These are phyloP conservation scores for Schlechtendalia chinensis DNA, from an alignment of 1,140 invertebrate genomes.

Conservation along the genomic window DNA sequence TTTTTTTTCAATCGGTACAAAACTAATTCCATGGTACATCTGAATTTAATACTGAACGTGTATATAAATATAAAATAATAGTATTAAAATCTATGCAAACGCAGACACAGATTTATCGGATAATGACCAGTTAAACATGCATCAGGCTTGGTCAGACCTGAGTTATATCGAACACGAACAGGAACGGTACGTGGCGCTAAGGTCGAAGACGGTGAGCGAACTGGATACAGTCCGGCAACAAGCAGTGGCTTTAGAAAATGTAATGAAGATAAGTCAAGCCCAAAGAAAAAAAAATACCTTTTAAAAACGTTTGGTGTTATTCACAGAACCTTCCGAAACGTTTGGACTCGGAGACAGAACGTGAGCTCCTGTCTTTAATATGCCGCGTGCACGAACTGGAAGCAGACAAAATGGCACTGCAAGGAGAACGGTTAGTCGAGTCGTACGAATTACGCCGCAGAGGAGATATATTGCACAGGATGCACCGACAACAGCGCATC, in stretches of 20 bases:
- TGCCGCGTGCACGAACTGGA: conserved; percentile 87
- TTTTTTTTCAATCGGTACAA: too few relatives aligned
- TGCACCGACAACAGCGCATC: conserved; percentile 77
- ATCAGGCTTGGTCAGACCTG: conserved; percentile 66
- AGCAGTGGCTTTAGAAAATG: conserved; percentile 77
- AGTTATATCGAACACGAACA: conserved; percentile 82
- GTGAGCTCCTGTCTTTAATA: conserved; percentile 78
- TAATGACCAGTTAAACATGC: conserved; percentile 57
- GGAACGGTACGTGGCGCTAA: conserved; percentile 72
- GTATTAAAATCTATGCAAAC: background rate
- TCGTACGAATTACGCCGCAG: conserved; percentile 81
- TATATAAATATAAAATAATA: background rate
- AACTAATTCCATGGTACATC: too few relatives aligned
- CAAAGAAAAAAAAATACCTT: background rate
- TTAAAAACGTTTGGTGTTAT: background rate
- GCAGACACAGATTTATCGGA: conserved; percentile 34
- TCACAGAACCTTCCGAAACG: conserved; percentile 75
- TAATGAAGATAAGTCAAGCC: conserved; percentile 55
- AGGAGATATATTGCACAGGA: conserved; percentile 78
- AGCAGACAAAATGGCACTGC: conserved; percentile 86
- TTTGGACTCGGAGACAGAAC: conserved; percentile 80
- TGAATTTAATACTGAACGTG: too few relatives aligned
- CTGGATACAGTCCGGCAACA: conserved; percentile 72
- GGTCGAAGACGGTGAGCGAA: conserved; percentile 74
- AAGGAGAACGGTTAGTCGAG: conserved; percentile 78